Base-by-base conservation (phyloP, 2,113 vertebrate species). In the Theropithecus gelada region DNA sequence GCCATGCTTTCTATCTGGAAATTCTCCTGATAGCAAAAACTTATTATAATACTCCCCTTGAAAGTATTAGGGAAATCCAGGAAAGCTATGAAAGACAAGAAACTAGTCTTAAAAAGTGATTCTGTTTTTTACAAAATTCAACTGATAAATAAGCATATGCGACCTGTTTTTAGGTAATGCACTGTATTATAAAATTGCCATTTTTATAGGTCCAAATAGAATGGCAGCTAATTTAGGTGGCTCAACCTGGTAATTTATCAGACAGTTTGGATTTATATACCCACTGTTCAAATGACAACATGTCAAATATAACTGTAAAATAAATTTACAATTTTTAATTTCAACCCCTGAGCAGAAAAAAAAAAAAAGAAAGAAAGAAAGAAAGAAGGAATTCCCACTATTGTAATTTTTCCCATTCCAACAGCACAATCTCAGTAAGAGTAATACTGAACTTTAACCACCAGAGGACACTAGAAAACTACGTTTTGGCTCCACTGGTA, bases 381-480 rank as follows among this genome's bases (percentile, higher is more conserved):
- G 45, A 45, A 45, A 45, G 45, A 45, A 45, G 8, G 50, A 90
- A 79, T 43, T 55, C 9, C 64, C 17, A 38, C 12, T 8, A 57
- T 30, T 23, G 1, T 93, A 32, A 76, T 87, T 73, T 93, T 82
- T 76, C 32, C n/a, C 30, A 2, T 79, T 22, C 43, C 89, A 30
- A 17, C 35, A n/a, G 12, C 30, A 48, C 13, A 79, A 91, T 90
- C 17, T 89, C 35, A 76, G 1, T 20, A 80, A 82, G 32, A 64
- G 96, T 81, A 97, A 16, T 97, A 40, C 92, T 30, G 55, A 93
- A 20, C 0, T 6, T 85, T 87, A 3, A 66, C 98, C 99, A 98
- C 98, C 96, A 99, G 98, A 98, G 98, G 91, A 98, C 96, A 97
- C 97, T 97, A 98, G 43, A 92, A 97, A 93, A 82, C 98, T 91